Evolutionary conservation across 2,797 vertebrate species (phyloP).

Genomic region (Chrosomus eos): DNA sequence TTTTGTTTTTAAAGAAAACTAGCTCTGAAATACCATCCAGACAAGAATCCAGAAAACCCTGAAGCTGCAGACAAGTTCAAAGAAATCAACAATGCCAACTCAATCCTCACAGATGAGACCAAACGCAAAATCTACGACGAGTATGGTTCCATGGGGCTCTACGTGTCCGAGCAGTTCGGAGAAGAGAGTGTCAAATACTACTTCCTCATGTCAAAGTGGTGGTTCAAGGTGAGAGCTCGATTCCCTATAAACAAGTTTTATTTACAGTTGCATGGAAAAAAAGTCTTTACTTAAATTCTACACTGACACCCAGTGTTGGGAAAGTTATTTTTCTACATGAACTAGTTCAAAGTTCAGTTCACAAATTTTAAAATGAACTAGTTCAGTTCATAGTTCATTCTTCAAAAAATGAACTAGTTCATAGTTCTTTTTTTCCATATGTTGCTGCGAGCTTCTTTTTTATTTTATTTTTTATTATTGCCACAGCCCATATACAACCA

Average conservation of each 20-base stretch:
- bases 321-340: too few species aligned
- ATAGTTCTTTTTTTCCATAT: too few species aligned
- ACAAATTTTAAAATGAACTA: too few species aligned
- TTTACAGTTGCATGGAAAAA: background rate
- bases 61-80: constrained; percentile 92
- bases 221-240: constrained; percentile 87
- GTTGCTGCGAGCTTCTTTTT: too few species aligned
- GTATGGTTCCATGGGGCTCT: constrained; percentile 93
- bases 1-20: constrained; percentile 79
- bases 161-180: constrained; percentile 91
- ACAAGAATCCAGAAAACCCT: constrained; percentile 92
- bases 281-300: background rate
- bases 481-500: too few species aligned
- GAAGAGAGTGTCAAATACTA: constrained; percentile 93
- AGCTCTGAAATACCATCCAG: constrained; percentile 91
- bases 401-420: too few species aligned
- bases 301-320: background rate
- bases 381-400: too few species aligned
- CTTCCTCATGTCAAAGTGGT: constrained; percentile 92
- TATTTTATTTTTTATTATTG: too few species aligned
- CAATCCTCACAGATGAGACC: constrained; percentile 86
- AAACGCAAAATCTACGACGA: constrained; percentile 89
- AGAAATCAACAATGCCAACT: constrained; percentile 94
- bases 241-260: background rate
- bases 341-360: too few species aligned